These are phyloP conservation scores for Steinernema carpocapsae DNA, from an alignment of 2,888 invertebrate genomes.

Conservation along the genomic window DNA sequence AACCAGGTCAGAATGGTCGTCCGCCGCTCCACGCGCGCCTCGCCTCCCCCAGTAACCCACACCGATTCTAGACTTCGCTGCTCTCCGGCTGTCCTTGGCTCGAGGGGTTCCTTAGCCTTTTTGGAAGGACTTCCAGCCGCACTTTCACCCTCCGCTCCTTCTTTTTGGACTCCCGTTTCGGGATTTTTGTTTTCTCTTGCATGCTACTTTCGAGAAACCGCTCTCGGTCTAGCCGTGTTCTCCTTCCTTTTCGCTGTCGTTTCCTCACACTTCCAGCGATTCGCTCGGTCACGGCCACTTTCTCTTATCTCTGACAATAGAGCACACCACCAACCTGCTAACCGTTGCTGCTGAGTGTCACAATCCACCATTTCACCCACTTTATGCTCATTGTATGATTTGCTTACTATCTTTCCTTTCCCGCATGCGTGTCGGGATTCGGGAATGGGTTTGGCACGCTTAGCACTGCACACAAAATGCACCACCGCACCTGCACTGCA, in stretches of 20 bases:
- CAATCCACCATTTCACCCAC: slow-evolving; percentile 33
- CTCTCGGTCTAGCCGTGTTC: background rate
- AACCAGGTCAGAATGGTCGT: slow-evolving; percentile 15
- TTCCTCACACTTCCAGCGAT: background rate
- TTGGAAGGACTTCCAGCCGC: background rate
- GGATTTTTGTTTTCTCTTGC: slow-evolving; percentile 24
- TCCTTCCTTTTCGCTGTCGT: slow-evolving; percentile 18
- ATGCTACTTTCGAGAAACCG: background rate
- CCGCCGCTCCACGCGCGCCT: slow-evolving; percentile 15
- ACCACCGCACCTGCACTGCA: slow-evolving; percentile 9
- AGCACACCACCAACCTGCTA: slow-evolving; percentile 20
- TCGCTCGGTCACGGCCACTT: background rate
- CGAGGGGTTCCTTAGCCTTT: background rate
- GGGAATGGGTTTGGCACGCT: background rate
- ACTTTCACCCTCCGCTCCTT: background rate
- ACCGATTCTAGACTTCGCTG: slow-evolving; percentile 13
- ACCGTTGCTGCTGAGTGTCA: slow-evolving; percentile 32
- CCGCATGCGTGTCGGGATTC: background rate
- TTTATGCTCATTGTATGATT: slow-evolving; percentile 30
- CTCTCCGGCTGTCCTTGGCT: background rate
- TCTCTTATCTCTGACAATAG: slow-evolving; percentile 29
- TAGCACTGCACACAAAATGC: slow-evolving; percentile 5
- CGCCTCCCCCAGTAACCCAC: slow-evolving; percentile 13
- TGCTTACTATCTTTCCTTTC: slow-evolving; percentile 27
- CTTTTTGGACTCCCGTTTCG: background rate